Conservation (phyloP, 2,113 vertebrate species). For the Hemiprocne comata region DNA sequence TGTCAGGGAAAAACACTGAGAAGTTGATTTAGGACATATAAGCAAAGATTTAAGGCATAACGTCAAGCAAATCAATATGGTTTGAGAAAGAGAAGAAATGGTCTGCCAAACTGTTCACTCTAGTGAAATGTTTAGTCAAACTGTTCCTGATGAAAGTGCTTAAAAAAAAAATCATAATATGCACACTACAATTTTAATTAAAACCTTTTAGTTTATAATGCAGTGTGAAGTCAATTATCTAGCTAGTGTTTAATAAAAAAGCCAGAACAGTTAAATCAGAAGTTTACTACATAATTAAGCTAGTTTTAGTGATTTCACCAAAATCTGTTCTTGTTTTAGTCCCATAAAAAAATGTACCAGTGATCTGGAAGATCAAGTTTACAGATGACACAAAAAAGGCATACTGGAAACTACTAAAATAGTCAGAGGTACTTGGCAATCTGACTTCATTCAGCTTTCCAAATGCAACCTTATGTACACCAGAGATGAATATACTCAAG, state of each 20-base stretch:
- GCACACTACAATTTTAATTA: not conserved
- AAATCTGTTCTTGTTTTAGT: not conserved
- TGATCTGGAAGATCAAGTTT: not conserved
- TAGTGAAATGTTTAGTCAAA: not conserved
- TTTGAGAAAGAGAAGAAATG: not conserved
- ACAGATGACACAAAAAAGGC: not conserved
- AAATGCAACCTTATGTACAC: not conserved
- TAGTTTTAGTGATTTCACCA: not conserved
- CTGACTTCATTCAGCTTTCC: not conserved
- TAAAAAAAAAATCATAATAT: not conserved
- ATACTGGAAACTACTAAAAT: not conserved
- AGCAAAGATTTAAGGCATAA: not conserved
- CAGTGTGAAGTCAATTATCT: not conserved
- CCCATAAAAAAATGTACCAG: not conserved
- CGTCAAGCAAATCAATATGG: not conserved
- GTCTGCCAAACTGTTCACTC: not conserved
- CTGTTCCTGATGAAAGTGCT: not conserved
- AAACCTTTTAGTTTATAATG: not conserved
- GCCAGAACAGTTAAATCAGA: not conserved
- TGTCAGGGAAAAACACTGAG: not conserved
- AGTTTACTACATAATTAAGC: not conserved
- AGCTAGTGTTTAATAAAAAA: not conserved
- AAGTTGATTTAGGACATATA: not conserved
- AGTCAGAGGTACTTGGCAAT: not conserved
- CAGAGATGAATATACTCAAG: not conserved